These are phyloP conservation scores for Contarinia nasturtii DNA, from an alignment of 1,140 invertebrate species.

Conservation along the genomic window DNA sequence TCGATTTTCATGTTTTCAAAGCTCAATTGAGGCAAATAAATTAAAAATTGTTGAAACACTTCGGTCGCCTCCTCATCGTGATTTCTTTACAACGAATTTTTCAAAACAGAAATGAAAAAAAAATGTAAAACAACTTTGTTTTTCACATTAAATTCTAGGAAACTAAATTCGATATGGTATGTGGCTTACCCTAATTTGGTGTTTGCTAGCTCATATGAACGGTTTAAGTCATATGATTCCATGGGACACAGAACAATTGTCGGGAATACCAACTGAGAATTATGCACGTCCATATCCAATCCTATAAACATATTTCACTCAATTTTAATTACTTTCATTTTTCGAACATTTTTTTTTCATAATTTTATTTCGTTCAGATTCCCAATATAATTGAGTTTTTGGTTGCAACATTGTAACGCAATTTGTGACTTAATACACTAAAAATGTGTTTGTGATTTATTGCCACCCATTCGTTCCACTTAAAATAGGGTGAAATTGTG, in stretches of 20 bases:
- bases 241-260: slow-evolving; percentile 41
- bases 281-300: slow-evolving; percentile 50
- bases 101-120: no score
- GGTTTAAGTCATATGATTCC: slow-evolving; percentile 23
- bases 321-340: not conserved
- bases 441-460: not conserved
- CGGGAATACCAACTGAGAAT: slow-evolving; percentile 51
- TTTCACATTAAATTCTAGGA: no score
- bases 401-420: not conserved
- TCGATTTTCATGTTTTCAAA: slow-evolving; percentile 18
- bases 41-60: slow-evolving; percentile 13
- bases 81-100: not conserved
- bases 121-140: no score
- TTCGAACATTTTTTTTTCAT: no score
- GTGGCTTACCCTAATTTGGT: slow-evolving; percentile 13
- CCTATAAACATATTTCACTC: slow-evolving; percentile 25
- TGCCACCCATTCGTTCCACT: not conserved
- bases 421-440: no score
- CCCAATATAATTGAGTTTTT: slow-evolving; percentile 1
- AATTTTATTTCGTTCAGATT: no score
- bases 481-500: not conserved
- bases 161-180: no score
- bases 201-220: slow-evolving; percentile 8
- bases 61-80: slow-evolving; percentile 4
- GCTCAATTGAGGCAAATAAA: slow-evolving; percentile 18